Evolutionary conservation across 2,113 vertebrate species (phyloP), one percentile per base, ranked within the genome.

Genomic region (Paralichthys olivaceus): DNA sequence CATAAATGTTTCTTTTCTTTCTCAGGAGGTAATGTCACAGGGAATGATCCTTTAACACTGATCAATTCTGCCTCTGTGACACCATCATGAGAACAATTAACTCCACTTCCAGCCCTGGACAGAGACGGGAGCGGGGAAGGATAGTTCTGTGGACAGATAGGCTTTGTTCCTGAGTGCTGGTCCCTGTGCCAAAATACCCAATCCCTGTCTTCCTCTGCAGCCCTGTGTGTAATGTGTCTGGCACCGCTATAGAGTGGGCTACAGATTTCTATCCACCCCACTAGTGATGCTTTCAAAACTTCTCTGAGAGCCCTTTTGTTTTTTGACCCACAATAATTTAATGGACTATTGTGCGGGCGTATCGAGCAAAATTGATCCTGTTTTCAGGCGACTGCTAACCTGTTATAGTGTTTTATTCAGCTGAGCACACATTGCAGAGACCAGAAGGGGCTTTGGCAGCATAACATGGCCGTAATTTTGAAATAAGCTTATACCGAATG

Each of bases 31-130:
- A 91, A 89, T 91, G 89, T 93, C 81, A 76, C 71, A 79, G 79
- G 68, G 88, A 92, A 92, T 81, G 83, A 89, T 82, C 80, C 73
- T 91, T 92, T 86, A 90, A 79, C 80, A 56, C 53, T 85, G 92
- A 94, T 94, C 90, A 92, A 91, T 92, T 85, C 70, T 80, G 78
- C 86, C 87, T 86, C 80, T 89, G 43, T 90, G 89, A 92, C 90
- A 90, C 87, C 88, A 92, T 90, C 86, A 90, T 91, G 82, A 84
- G 85, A 88, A 90, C 89, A 87, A 93, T 92, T 92, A 92, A 90
- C 85, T 88, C 80, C 69, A 69, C 75, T 75, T 82, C 83, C 75
- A 87, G 66, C 75, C 74, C 65, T 66, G 70, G 57, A 60, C 61
- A 53, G 60, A 80, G 79, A 79, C 69, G 75, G 2, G 40, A 77